phyloP scores from a whole-genome alignment of 2,797 vertebrate genomes.

The Oreortyx pictus region DNA sequence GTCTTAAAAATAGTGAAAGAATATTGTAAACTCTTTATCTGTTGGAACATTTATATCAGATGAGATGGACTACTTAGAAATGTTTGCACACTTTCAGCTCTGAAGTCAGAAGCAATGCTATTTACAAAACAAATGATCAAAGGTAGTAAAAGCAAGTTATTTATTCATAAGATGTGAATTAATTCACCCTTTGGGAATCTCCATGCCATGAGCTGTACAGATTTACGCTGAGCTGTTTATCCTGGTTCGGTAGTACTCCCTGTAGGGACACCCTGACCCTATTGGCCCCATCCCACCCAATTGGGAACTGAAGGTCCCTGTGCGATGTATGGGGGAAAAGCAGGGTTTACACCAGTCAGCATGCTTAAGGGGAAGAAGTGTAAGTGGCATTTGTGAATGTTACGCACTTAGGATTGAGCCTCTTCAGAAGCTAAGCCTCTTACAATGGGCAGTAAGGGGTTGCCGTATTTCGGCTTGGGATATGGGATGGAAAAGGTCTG shows the following conservation, averaged over 20 bases:
- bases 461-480: neutral
- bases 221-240: neutral
- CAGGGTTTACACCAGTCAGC: neutral
- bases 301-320: neutral
- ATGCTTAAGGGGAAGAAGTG: neutral
- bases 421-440: neutral
- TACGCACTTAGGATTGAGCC: accelerated
- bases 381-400: neutral
- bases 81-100: neutral
- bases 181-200: neutral
- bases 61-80: neutral
- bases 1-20: neutral
- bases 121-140: neutral
- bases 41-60: neutral
- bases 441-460: neutral
- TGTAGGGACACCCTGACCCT: neutral
- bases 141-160: neutral
- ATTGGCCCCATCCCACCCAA: neutral
- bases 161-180: neutral
- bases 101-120: neutral
- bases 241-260: neutral
- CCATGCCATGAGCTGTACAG: neutral
- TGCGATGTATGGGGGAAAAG: neutral
- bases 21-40: neutral
- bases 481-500: accelerated